Base-by-base conservation (phyloP, 1,140 invertebrate genomes). In the Procambarus clarkii region DNA sequence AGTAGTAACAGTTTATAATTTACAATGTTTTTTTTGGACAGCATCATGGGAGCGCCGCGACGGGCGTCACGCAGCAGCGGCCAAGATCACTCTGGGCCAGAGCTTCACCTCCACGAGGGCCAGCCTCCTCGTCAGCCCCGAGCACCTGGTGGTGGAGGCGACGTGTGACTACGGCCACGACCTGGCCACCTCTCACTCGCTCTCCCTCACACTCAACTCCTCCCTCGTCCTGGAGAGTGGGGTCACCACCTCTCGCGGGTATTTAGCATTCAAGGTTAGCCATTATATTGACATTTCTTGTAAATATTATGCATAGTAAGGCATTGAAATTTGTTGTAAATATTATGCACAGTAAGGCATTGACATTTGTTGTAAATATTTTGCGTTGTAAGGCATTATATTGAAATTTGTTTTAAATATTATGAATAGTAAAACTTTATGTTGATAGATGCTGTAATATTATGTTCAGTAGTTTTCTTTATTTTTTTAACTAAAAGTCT, bases 41-140 rank as follows among this genome's bases (percentile, higher is more conserved):
- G 85, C 85, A n/a, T 78, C 74, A 24, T 88, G 87, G 87, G 79
- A 88, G n/a, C 45, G n/a, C 44, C 34, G 21, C 21, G 44, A 13
- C 0, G 60, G 64, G 2, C 79, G 74, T 60, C 87, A 88, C 60
- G 50, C n/a, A 9, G 48, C 71, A 18, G 79, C 60, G 15, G 60
- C 54, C 3, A n/a, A 50, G 15, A 2, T 88, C 2, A 34, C 3
- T 21, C 1, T 74, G 9, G 87, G 78, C 13, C 78, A 81, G 13
- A n/a, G 34, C 7, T 88, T 82, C 21, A 60, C 44, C 45, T 50
- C 79, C 44, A 44, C 58, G 2, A 69, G 60, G 1, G 87, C 60
- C 24, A 88, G 44, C 3, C 45, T 81, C 2, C 18, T 74, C 1
- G 4, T 24, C 7, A 71, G 60, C 46, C 24, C 50, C 4, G 79